These are phyloP conservation scores for Myrmophylax atrothorax DNA, from an alignment of 2,113 vertebrate species.

Conservation along the genomic window DNA sequence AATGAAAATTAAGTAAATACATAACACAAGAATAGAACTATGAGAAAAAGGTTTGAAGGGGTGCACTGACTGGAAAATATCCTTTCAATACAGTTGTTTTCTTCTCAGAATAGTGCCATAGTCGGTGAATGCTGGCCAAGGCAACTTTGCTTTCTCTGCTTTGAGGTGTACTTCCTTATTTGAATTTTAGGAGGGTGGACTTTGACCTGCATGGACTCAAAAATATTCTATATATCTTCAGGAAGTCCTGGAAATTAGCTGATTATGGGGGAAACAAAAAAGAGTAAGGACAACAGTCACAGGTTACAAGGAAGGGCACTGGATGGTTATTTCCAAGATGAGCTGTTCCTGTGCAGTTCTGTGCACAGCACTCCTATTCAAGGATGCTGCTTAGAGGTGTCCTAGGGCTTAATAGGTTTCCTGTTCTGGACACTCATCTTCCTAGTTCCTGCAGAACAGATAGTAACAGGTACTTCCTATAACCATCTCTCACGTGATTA, in stretches of 20 bases:
- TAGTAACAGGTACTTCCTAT: neutral
- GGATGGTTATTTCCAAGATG: neutral
- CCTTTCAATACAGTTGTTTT: neutral
- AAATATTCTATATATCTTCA: neutral
- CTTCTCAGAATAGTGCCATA: neutral
- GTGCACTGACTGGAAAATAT: rapidly evolving
- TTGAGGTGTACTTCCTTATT: neutral
- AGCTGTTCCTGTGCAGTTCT: neutral
- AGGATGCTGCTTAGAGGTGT: neutral
- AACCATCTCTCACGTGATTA: neutral
- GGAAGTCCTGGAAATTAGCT: neutral
- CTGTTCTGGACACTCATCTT: neutral
- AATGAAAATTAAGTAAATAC: neutral
- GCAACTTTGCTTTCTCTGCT: neutral
- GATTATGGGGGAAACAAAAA: neutral
- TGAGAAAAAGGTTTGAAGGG: neutral
- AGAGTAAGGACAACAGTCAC: neutral
- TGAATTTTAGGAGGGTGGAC: neutral
- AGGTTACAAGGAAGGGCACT: neutral
- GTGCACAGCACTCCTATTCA: neutral
- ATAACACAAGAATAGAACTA: neutral
- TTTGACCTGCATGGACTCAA: neutral
- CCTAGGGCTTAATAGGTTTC: neutral
- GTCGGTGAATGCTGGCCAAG: neutral
- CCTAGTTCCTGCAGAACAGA: neutral